Evolutionary conservation across 2,888 invertebrate genomes (phyloP), one percentile per base, ranked within the genome.

Genomic region (Pheosia gnoma): DNA sequence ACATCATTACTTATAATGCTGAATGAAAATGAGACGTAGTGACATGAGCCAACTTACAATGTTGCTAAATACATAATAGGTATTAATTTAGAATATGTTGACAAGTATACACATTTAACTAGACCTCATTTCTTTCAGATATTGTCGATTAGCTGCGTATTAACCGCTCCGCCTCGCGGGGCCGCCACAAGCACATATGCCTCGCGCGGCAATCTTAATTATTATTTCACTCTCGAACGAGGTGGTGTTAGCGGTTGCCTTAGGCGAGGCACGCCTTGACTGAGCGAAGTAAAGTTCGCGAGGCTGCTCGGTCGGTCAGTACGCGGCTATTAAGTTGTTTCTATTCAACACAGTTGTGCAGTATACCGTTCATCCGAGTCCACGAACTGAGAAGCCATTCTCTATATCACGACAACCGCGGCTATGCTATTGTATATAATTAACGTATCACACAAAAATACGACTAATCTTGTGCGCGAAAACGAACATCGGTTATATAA

Each of bases 381-480:
- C 52, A 49, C 49, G 36, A 36, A 60, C 66, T 67, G 60, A 69
- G 62, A 66, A 69, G 65, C 71, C 65, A 39, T 61, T 62, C 38
- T 59, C 64, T 71, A 67, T 52, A 72, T 56, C 49, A 60, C 66
- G 65, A 57, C 70, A 68, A 66, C 57, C 71, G 66, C 63, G 54
- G 65, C 62, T 70, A 71, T 59, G 55, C 62, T 67, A 72, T 74
- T 75, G 70, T 74, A 68, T 65, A 70, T 74, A 63, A 71, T 64
- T 69, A 59, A 68, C 68, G 72, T 67, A 77, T 75, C 72, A 74
- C 76, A 73, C 71, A 66, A 71, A 61, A 71, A 73, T 74, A 77
- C 77, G 65, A 66, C 68, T 71, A 74, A 70, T 59, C 66, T 88
- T 88, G 89, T 90, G 90, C 90, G 87, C 81, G 80, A 71, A 80